Evolutionary conservation across 2,888 invertebrate genomes (phyloP).

Genomic region (Tipula unca): DNA sequence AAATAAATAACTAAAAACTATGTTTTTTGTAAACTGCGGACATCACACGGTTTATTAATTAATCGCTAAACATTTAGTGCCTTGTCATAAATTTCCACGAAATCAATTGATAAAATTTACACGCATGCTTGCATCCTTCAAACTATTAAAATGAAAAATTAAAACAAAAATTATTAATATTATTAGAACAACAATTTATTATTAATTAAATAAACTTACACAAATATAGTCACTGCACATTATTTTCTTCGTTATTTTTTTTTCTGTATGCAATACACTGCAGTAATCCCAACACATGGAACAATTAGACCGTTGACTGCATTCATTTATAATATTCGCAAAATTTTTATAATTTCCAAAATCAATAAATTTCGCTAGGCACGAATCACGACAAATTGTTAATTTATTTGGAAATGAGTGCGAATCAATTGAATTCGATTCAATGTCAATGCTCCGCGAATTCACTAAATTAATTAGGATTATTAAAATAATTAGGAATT

Average conservation of each 20-base stretch:
- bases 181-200: neutral
- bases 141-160: conserved; percentile 19
- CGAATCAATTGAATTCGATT: neutral
- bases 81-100: neutral
- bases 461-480: neutral
- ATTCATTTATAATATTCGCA: neutral
- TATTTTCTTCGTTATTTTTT: neutral
- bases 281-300: conserved; percentile 23
- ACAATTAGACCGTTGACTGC: conserved; percentile 16
- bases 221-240: conserved; percentile 21
- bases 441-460: neutral
- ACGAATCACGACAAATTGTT: neutral
- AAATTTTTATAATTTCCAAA: neutral
- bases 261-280: conserved; percentile 18
- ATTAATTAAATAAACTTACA: conserved; percentile 18
- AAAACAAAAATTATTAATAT: neutral
- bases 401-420: neutral
- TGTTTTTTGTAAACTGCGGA: no score
- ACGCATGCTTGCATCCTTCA: conserved; percentile 21
- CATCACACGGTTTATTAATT: no score
- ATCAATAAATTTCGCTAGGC: neutral
- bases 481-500: neutral
- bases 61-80: no score
- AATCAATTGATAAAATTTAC: conserved; percentile 21
- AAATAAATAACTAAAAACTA: no score